phyloP scores from a whole-genome alignment of 1,140 invertebrate species.

The Grapholita molesta region DNA sequence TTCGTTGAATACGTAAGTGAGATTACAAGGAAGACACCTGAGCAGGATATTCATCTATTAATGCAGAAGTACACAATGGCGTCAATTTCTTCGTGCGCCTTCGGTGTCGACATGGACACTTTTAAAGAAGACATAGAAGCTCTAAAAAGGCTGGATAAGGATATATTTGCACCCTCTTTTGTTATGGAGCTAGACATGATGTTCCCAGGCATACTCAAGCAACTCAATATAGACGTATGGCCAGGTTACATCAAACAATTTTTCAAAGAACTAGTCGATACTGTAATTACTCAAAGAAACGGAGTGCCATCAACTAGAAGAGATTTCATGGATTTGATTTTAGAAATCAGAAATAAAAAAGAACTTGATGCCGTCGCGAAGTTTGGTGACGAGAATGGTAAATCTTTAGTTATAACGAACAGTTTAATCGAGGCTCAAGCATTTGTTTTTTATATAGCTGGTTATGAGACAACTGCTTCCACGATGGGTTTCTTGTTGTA shows the following conservation, averaged over 20 bases:
- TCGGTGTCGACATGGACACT: constrained; percentile 77
- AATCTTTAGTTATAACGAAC: constrained; percentile 33
- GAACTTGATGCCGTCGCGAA: not conserved
- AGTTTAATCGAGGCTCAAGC: constrained; percentile 53
- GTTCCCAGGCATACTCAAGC: constrained; percentile 42
- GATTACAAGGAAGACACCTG: constrained; percentile 21
- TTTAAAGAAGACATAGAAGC: constrained; percentile 17
- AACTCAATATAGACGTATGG: constrained; percentile 35
- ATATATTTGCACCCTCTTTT: constrained; percentile 25
- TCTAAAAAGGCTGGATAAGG: constrained; percentile 31
- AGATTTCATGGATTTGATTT: constrained; percentile 47
- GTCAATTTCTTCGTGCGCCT: constrained; percentile 78
- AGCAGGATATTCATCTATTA: constrained; percentile 60
- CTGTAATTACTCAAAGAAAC: constrained; percentile 31
- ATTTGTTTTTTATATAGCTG: constrained; percentile 56
- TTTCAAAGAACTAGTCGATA: constrained; percentile 32
- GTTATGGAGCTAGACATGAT: constrained; percentile 38
- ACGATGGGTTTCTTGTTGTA: constrained; percentile 48
- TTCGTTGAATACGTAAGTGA: constrained; percentile 43
- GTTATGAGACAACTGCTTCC: constrained; percentile 48
- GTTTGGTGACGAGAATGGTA: not conserved
- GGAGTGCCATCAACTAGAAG: constrained; percentile 28
- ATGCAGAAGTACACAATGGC: constrained; percentile 64
- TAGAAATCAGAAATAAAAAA: constrained; percentile 40
- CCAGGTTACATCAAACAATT: constrained; percentile 31